A percentile compares a stretch with the other conserved stretches of the same genome.
Conservation (phyloP, 2,113 vertebrate genomes). For the Symphodus melops region DNA sequence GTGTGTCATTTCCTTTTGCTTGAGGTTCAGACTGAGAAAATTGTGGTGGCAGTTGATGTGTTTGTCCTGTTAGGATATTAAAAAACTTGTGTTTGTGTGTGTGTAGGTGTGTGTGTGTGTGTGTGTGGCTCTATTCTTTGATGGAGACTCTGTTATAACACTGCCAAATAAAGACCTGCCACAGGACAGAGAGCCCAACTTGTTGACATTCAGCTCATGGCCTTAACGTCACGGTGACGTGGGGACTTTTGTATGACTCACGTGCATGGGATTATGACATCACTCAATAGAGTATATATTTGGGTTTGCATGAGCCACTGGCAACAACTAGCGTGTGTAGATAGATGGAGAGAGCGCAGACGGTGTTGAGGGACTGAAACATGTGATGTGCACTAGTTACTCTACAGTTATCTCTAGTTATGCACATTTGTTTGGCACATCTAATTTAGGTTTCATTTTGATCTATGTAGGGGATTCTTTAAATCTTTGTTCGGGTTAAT, state of each 20-base stretch:
- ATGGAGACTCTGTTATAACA: constrained; percentile 4
- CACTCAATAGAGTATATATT: not conserved
- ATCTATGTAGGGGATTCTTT: too few species aligned
- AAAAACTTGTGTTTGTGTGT: constrained; percentile 9
- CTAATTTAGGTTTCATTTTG: too few species aligned
- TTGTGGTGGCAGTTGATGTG: constrained; percentile 10
- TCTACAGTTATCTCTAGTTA: too few species aligned
- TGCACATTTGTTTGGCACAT: too few species aligned
- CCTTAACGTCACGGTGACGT: not conserved
- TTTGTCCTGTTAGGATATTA: constrained; percentile 27
- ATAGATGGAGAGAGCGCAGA: too few species aligned
- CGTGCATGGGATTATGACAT: not conserved
- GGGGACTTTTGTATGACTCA: not conserved
- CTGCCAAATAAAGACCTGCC: constrained; percentile 15
- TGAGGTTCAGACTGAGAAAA: constrained; percentile 33
- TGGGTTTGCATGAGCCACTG: not conserved
- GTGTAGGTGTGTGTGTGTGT: not conserved
- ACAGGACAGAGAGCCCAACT: not conserved
- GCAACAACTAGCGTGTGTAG: too few species aligned
- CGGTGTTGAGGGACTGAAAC: too few species aligned
- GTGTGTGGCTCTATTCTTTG: not conserved
- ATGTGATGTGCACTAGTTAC: too few species aligned
- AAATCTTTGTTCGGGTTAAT: too few species aligned
- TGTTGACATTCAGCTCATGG: not conserved
- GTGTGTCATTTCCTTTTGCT: constrained; percentile 55